Percentiles rank a stretch among this genome's conserved stretches.
These are phyloP conservation scores for Polyommatus iphigenia DNA, from an alignment of 2,888 invertebrate genomes.

Conservation along the genomic window DNA sequence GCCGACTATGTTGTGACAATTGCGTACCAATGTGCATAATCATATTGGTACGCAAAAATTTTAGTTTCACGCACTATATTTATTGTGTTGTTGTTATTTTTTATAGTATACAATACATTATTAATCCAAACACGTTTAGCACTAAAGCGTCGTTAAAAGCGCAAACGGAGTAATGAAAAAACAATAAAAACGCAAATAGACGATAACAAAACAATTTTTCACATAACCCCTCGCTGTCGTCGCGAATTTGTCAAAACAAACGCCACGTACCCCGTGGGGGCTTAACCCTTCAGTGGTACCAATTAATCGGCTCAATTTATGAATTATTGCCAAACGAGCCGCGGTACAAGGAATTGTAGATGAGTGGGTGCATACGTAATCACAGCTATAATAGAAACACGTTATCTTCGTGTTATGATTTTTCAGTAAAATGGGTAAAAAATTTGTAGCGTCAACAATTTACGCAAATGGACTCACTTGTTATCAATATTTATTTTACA, in stretches of 20 bases:
- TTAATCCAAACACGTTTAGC: background rate
- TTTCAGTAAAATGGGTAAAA: background rate
- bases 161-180: constrained; percentile 18
- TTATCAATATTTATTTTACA: no score
- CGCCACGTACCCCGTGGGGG: constrained; percentile 50
- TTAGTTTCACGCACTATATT: no score
- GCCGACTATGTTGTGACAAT: no score
- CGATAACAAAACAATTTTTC: constrained; percentile 35
- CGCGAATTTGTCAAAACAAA: constrained; percentile 69
- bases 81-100: no score
- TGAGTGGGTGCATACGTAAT: constrained; percentile 50
- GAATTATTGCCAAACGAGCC: constrained; percentile 69
- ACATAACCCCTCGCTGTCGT: constrained; percentile 50
- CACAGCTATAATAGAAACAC: constrained; percentile 12
- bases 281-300: constrained; percentile 68
- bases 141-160: background rate
- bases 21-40: no score
- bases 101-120: no score
- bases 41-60: no score
- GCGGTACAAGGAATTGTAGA: constrained; percentile 66
- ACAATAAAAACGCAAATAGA: constrained; percentile 27
- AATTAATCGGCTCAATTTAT: constrained; percentile 78
- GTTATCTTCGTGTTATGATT: background rate
- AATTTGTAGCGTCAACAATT: background rate
- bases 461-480: no score